These are phyloP conservation scores for Cichladusa arquata DNA, from an alignment of 2,113 vertebrate genomes.

Conservation along the genomic window DNA sequence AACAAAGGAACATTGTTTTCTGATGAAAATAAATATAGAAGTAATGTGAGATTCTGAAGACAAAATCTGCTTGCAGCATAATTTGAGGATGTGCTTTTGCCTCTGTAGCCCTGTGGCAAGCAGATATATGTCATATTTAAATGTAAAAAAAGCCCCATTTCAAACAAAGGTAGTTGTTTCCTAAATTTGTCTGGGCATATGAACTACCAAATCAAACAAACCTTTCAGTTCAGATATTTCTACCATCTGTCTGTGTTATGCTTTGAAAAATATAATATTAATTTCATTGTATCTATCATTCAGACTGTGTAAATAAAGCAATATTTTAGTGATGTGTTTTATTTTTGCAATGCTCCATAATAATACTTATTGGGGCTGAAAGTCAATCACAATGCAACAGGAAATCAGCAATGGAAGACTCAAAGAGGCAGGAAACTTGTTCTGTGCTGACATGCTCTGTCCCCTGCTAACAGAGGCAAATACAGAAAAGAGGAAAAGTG, in stretches of 20 bases:
- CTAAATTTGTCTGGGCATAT: background rate
- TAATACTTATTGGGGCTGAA: background rate
- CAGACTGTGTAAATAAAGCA: background rate
- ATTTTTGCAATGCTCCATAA: background rate
- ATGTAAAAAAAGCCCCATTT: background rate
- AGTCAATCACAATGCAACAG: background rate
- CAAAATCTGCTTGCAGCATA: background rate
- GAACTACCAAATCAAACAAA: background rate
- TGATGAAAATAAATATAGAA: background rate
- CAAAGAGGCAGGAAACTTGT: background rate
- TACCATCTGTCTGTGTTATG: background rate
- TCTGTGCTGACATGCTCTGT: background rate
- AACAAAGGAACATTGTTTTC: constrained; percentile 3
- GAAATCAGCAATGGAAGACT: background rate
- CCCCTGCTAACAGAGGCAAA: background rate
- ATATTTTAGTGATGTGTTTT: background rate
- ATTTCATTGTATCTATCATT: background rate
- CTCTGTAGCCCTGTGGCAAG: background rate
- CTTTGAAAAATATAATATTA: background rate
- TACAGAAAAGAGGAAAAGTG: background rate
- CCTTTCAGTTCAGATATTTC: background rate
- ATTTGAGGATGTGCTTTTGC: background rate
- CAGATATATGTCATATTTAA: background rate
- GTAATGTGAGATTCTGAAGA: background rate
- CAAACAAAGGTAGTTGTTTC: background rate